phyloP scores from a whole-genome alignment of 2,113 vertebrate species.

The Ciconia boyciana region DNA sequence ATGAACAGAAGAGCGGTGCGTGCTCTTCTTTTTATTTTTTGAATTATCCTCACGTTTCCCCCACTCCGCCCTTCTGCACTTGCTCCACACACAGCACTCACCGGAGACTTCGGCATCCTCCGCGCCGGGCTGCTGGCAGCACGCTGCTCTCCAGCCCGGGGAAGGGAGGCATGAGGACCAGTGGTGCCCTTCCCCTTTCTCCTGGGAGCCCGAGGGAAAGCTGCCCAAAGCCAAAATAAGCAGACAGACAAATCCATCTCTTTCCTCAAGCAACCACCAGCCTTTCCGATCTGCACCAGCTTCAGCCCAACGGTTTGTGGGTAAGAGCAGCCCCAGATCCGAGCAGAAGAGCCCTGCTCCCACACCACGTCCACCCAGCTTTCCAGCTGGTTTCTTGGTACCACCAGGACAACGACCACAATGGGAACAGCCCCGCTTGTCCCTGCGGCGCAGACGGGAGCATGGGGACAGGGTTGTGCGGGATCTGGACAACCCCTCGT shows the following conservation, averaged over 20 bases:
- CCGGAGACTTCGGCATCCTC: not conserved
- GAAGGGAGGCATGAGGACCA: not conserved
- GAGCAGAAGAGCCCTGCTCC: fast-evolving
- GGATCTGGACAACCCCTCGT: fast-evolving
- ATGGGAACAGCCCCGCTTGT: not conserved
- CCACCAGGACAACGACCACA: not conserved
- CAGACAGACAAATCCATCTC: not conserved
- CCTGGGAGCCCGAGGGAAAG: not conserved
- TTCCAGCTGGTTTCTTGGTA: not conserved
- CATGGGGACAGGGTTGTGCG: not conserved
- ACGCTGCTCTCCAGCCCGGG: too few species aligned
- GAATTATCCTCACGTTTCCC: not conserved
- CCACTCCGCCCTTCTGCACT: not conserved
- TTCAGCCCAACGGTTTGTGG: fast-evolving
- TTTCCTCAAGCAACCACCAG: not conserved
- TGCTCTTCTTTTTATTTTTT: too few species aligned
- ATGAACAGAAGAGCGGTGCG: fast-evolving
- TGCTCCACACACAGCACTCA: not conserved
- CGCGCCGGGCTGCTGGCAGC: fast-evolving
- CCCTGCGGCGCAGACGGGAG: not conserved
- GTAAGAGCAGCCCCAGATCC: too few species aligned
- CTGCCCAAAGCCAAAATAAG: not conserved
- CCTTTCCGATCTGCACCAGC: not conserved
- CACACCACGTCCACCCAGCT: not conserved
- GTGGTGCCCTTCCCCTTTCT: fast-evolving